These are phyloP conservation scores for Drosophila lacertosa DNA, from an alignment of 1,140 invertebrate genomes.

Conservation along the genomic window DNA sequence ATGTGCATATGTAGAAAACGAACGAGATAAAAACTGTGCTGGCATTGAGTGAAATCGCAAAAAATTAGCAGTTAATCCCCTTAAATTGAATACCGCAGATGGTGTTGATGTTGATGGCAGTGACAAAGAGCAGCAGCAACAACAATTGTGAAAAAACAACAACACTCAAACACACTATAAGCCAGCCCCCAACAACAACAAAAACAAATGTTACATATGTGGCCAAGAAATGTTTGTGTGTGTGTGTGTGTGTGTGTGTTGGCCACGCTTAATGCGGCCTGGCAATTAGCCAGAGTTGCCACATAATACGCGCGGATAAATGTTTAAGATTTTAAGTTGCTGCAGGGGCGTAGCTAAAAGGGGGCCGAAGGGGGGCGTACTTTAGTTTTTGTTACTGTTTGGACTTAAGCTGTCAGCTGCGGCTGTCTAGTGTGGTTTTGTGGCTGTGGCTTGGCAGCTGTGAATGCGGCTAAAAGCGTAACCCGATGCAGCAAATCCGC, in stretches of 20 bases:
- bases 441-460: conserved; percentile 54
- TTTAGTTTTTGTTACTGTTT: conserved; percentile 55
- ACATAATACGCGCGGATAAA: conserved; percentile 83
- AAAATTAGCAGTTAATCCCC: conserved; percentile 84
- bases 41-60: conserved; percentile 79
- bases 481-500: conserved; percentile 62
- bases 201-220: conserved; percentile 28
- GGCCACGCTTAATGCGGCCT: conserved; percentile 53
- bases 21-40: conserved; percentile 52
- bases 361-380: not conserved
- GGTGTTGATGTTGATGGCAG: conserved; percentile 63
- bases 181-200: conserved; percentile 28
- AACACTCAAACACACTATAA: conserved; percentile 37
- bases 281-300: conserved; percentile 83
- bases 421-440: conserved; percentile 21
- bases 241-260: conserved; percentile 35
- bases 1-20: conserved; percentile 20
- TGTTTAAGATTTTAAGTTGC: conserved; percentile 83
- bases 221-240: no score
- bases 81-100: conserved; percentile 83
- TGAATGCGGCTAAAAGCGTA: conserved; percentile 42
- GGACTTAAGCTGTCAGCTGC: conserved; percentile 64
- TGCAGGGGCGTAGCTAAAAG: conserved; percentile 16
- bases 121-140: conserved; percentile 48
- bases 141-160: conserved; percentile 8